Conservation (phyloP, 2,888 invertebrate genomes). For the Caenorhabditis uteleia region DNA sequence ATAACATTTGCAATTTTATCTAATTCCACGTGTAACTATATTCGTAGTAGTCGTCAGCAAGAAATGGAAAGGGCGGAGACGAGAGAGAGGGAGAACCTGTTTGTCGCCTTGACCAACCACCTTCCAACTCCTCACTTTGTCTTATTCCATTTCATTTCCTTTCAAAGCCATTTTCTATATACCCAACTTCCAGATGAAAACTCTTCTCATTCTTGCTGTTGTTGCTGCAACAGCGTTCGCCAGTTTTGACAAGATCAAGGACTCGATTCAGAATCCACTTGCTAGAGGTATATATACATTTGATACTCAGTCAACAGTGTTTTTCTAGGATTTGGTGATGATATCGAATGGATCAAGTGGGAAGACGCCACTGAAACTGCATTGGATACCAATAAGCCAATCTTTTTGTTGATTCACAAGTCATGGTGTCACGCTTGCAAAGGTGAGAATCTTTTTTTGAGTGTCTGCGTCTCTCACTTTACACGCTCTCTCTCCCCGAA, state of each 20-base stretch:
- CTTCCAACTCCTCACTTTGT: conserved; percentile 26
- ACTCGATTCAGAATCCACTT: conserved; percentile 63
- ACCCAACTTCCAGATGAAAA: conserved; percentile 36
- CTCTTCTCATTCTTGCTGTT: conserved; percentile 38
- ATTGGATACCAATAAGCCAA: conserved; percentile 69
- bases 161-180: background rate
- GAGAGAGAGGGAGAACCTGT: conserved; percentile 16
- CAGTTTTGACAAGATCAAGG: conserved; percentile 56
- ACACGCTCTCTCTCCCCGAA: background rate
- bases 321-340: conserved; percentile 66
- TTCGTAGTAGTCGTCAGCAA: too few species aligned
- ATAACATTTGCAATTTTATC: too few species aligned
- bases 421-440: conserved; percentile 73
- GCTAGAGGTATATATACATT: conserved; percentile 61
- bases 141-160: background rate
- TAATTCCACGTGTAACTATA: too few species aligned
- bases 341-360: conserved; percentile 69
- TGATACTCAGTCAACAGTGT: background rate
- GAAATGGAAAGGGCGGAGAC: too few species aligned
- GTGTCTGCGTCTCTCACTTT: too few species aligned
- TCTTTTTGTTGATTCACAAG: conserved; percentile 73
- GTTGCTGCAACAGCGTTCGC: conserved; percentile 32
- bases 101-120: conserved; percentile 2
- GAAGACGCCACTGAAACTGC: conserved; percentile 68
- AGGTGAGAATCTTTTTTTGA: conserved; percentile 61